Percentiles rank a stretch among this genome's conserved stretches.
phyloP scores from a whole-genome alignment of 1,140 invertebrate species.

The Drosophila santomea region DNA sequence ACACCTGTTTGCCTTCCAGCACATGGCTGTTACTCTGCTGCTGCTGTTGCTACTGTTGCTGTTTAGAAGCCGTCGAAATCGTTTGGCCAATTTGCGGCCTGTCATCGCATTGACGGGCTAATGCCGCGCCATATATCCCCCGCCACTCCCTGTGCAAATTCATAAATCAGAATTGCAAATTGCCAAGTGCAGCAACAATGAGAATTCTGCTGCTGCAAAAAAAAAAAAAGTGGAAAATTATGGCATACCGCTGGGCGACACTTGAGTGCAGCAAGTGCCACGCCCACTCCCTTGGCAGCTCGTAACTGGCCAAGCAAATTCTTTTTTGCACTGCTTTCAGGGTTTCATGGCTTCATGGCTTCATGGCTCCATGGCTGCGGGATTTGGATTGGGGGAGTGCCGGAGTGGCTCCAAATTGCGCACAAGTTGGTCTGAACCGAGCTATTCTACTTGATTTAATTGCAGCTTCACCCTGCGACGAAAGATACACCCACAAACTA shows the following conservation, averaged over 20 bases:
- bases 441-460: slow-evolving; percentile 37
- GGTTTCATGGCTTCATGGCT: neutral
- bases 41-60: no score
- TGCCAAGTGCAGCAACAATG: slow-evolving; percentile 17
- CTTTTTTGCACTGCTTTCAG: slow-evolving; percentile 17
- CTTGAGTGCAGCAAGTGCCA: slow-evolving; percentile 53
- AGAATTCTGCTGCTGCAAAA: neutral
- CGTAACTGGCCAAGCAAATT: slow-evolving; percentile 11
- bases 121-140: neutral
- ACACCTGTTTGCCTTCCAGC: slow-evolving; percentile 58
- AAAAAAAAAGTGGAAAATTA: slow-evolving; percentile 9
- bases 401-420: slow-evolving; percentile 4
- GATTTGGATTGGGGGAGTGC: neutral
- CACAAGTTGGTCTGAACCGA: slow-evolving; percentile 11
- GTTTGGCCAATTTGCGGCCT: slow-evolving; percentile 54
- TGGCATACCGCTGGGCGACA: slow-evolving; percentile 43
- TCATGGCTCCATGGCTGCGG: no score
- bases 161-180: slow-evolving; percentile 52
- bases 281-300: slow-evolving; percentile 47
- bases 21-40: neutral
- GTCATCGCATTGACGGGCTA: slow-evolving; percentile 40
- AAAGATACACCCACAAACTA: neutral
- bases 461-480: neutral
- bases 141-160: slow-evolving; percentile 1
- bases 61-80: slow-evolving; percentile 29